A percentile compares a stretch with the other conserved stretches of the same genome.
phyloP scores from a whole-genome alignment of 2,113 vertebrate genomes.

The Cochlearius cochlearius region DNA sequence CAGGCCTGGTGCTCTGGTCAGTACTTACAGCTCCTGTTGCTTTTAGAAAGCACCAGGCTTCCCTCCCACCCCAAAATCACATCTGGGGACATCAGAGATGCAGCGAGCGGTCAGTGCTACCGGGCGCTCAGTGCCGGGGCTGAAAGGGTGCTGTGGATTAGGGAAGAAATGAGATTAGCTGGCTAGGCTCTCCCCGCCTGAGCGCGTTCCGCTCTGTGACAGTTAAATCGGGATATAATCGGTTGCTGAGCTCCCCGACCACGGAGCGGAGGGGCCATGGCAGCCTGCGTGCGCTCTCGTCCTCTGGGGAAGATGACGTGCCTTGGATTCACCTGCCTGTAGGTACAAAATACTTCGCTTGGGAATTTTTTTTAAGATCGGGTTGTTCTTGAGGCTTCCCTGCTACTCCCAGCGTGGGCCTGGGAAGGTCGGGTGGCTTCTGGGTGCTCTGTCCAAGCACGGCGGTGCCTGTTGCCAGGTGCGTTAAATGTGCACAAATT shows the following conservation, averaged over 20 bases:
- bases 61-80: neutral
- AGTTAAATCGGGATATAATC: slow-evolving; percentile 24
- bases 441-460: neutral
- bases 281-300: neutral
- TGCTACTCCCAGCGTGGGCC: neutral
- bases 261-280: neutral
- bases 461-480: neutral
- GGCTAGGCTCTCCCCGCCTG: neutral
- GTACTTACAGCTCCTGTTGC: neutral
- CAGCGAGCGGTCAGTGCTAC: neutral
- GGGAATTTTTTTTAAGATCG: neutral
- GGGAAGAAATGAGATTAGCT: slow-evolving; percentile 36
- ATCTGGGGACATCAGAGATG: fast-evolving
- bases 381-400: neutral
- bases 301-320: neutral
- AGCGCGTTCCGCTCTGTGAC: neutral
- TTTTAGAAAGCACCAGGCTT: neutral
- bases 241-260: neutral
- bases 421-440: neutral
- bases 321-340: slow-evolving; percentile 15
- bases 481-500: neutral
- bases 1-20: neutral
- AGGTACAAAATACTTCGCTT: neutral
- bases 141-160: slow-evolving; percentile 46
- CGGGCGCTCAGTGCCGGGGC: fast-evolving